Evolutionary conservation across 2,888 invertebrate species (phyloP).

Genomic region (Monochamus alternatus): DNA sequence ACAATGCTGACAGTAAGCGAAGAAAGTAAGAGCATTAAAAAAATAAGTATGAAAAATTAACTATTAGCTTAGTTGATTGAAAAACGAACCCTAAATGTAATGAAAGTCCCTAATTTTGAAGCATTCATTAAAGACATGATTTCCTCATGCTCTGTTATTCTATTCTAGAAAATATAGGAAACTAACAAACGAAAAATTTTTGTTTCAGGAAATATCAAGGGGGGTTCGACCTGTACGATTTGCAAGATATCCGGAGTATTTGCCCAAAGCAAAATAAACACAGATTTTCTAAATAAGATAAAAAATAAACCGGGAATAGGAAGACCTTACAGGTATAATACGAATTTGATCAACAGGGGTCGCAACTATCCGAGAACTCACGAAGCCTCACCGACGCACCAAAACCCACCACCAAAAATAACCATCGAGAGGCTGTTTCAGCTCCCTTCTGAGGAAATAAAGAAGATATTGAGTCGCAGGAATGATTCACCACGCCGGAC

Average conservation of each 20-base stretch:
- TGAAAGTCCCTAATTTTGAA: no score
- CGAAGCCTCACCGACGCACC: constrained; percentile 21
- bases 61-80: no score
- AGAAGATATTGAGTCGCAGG: constrained; percentile 49
- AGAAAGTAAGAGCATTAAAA: no score
- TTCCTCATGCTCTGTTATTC: no score
- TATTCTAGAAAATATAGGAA: no score
- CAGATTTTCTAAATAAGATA: constrained; percentile 62
- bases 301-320: constrained; percentile 65
- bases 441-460: constrained; percentile 55
- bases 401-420: constrained; percentile 44
- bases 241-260: constrained; percentile 57
- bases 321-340: constrained; percentile 61
- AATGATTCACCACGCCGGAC: constrained; percentile 22
- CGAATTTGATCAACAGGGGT: constrained; percentile 44
- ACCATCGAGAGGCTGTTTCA: constrained; percentile 63
- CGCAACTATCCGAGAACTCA: constrained; percentile 35
- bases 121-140: no score
- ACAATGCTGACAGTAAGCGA: no score
- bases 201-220: constrained; percentile 50
- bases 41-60: no score
- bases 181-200: not conserved
- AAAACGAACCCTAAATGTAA: no score
- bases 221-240: constrained; percentile 55
- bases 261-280: constrained; percentile 52